phyloP scores from a whole-genome alignment of 1,140 invertebrate genomes.

The Drosophila repleta region DNA sequence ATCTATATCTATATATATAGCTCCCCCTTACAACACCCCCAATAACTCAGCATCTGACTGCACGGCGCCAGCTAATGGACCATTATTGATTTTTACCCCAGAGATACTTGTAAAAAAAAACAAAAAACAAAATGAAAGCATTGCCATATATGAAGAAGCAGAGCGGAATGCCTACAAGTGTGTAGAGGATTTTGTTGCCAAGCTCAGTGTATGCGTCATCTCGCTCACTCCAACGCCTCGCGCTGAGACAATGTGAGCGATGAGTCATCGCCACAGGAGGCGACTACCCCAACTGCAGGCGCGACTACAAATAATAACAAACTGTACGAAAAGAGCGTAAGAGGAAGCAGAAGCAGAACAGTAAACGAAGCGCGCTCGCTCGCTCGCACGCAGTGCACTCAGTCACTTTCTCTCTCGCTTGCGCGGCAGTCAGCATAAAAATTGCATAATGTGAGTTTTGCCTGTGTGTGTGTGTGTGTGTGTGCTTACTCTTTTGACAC shows the following conservation, averaged over 20 bases:
- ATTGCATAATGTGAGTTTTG: conserved; percentile 68
- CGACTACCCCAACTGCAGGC: conserved; percentile 38
- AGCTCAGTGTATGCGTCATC: conserved; percentile 4
- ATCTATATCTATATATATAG: neutral
- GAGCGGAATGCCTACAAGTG: conserved; percentile 33
- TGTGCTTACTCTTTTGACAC: conserved; percentile 57
- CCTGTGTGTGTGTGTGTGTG: conserved; percentile 26
- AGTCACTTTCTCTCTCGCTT: conserved; percentile 69
- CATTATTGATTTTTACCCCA: conserved; percentile 48
- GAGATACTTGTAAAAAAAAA: neutral
- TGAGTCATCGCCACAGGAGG: conserved; percentile 33
- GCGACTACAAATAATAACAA: conserved; percentile 23
- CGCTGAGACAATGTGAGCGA: conserved; percentile 11
- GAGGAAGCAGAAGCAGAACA: conserved; percentile 4
- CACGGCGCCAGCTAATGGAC: conserved; percentile 28
- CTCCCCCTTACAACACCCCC: neutral
- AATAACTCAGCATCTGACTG: conserved; percentile 5
- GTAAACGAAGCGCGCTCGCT: conserved; percentile 9
- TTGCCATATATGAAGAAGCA: neutral
- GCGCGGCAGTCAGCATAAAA: conserved; percentile 65
- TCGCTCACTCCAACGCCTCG: neutral
- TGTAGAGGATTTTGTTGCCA: neutral
- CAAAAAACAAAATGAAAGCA: neutral
- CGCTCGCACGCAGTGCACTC: neutral
- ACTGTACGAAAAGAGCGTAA: neutral